Evolutionary conservation across 1,140 invertebrate species (phyloP), one percentile per base, ranked within the genome.

Genomic region (Penaeus chinensis): DNA sequence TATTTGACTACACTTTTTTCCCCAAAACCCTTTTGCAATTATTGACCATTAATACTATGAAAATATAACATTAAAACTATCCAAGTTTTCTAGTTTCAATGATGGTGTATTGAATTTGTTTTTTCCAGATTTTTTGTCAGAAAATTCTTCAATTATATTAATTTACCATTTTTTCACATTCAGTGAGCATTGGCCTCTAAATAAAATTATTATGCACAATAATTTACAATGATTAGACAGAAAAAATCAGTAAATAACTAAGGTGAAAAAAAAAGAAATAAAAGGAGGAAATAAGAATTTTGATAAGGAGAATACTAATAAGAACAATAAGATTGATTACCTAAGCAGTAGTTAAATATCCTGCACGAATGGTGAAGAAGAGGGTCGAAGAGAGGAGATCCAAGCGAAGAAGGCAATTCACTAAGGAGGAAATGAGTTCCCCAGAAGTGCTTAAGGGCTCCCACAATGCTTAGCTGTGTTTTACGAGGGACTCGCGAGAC

Each of bases 341-440:
- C 89, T 87, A 91, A 84, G 74, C 89, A 90, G 62, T 90, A 90
- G 80, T 87, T 89, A 37, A 91, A 90, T 22, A 90, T 88, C 42
- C 86, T 90, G 79, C 88, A 89, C 16, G 90, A 80, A 24, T 90
- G 85, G 61, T 89, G 88, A 20, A 91, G 76, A 19, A 91, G 79
- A 47, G 91, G 89, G 85, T 88, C 89, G 78, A 89, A 90, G 84
- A 89, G 89, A 37, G 89, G 69, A 42, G 69, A 60, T 24, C 65
- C 69, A 18, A 80, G 32, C 3, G 79, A 77, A 11, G 63, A 24
- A 24, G 71, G 76, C 7, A 83, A 84, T 37, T 88, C 82, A 63
- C 32, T 24, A 22, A 86, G 32, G n/a, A 87, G 62, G 66, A 88
- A 87, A 47, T 90, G 85, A 42, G 69, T 42, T 24, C 74, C 61